Base-by-base conservation (phyloP, 2,888 invertebrate genomes). In the Amiota minor region DNA sequence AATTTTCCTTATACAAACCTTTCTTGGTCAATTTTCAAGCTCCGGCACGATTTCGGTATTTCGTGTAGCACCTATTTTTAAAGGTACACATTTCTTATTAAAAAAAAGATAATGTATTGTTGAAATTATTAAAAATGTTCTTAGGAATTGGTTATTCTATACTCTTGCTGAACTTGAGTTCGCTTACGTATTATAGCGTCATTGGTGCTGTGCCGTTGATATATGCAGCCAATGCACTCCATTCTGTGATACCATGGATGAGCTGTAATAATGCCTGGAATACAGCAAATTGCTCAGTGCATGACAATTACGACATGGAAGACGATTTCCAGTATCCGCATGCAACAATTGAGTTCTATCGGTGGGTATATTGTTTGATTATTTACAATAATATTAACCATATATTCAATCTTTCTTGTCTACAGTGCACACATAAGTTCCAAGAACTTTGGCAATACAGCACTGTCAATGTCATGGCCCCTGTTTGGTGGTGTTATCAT, bases 1-100 rank as follows among this genome's bases (percentile, higher is more conserved):
- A 0, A 91, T 97, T 81, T 96, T 97, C 88, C 95, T 96, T 85
- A 91, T 97, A 91, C 97, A 97, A 90, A 94, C 96, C 1, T 93
- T 95, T 56, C 90, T 97, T 83, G 97, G 97, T 64, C 97, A 97
- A 87, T 96, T 96, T 88, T 92, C 95, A 53, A 94, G 94, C 78
- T 93, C 94, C 70, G 96, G 96, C 80, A 94, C 95, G 77, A 93
- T 96, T 81, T 94, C 95, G 49, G 92, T 96, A 74, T 97, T 96
- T 91, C 94, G 93, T 81, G 93, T 95, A 78, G 93, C 93, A 77
- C 97, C 97, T 8, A 91, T 97, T 70, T 96, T 97, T 89, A 97
- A 97, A 94, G 97, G 96, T 95, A 89, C 2, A 35, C 35, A 35
- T 62, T 12, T 45, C 47, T 8, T 46, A 35, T 35, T 35, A 6